Percentiles rank a stretch among this genome's conserved stretches.
These are phyloP conservation scores for Drosophila ironensis DNA, from an alignment of 1,140 invertebrate genomes.

Conservation along the genomic window DNA sequence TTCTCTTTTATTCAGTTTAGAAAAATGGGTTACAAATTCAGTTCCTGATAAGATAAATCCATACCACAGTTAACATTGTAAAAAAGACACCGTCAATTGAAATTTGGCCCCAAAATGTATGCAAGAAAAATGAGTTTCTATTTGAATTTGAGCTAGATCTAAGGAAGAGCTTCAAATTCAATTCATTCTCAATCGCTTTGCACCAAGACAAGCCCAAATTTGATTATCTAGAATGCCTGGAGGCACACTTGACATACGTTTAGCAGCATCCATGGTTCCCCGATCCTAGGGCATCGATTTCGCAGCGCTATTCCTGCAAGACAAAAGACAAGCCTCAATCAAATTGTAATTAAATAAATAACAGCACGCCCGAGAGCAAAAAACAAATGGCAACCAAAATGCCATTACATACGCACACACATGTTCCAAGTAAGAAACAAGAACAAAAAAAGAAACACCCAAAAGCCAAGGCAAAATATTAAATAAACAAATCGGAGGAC, in stretches of 20 bases:
- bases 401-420: constrained; percentile 1
- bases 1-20: too few species aligned
- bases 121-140: constrained; percentile 18
- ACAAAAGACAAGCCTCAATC: constrained; percentile 59
- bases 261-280: not conserved
- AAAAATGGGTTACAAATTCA: too few species aligned
- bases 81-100: not conserved
- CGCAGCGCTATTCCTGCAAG: constrained; percentile 15
- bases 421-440: not conserved
- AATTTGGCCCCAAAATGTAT: constrained; percentile 41
- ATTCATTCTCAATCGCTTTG: constrained; percentile 42
- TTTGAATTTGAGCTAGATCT: constrained; percentile 37
- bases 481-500: constrained; percentile 66
- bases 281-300: constrained; percentile 9
- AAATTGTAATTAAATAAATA: constrained; percentile 73
- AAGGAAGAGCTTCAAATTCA: constrained; percentile 40
- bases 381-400: not conserved
- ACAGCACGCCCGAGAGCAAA: constrained; percentile 9
- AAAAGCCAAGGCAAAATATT: constrained; percentile 49
- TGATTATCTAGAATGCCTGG: constrained; percentile 55
- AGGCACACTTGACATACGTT: constrained; percentile 42
- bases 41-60: too few species aligned
- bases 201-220: constrained; percentile 40
- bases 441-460: not conserved
- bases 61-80: too few species aligned